phyloP scores from a whole-genome alignment of 2,888 invertebrate species.

The Alcis repandata region DNA sequence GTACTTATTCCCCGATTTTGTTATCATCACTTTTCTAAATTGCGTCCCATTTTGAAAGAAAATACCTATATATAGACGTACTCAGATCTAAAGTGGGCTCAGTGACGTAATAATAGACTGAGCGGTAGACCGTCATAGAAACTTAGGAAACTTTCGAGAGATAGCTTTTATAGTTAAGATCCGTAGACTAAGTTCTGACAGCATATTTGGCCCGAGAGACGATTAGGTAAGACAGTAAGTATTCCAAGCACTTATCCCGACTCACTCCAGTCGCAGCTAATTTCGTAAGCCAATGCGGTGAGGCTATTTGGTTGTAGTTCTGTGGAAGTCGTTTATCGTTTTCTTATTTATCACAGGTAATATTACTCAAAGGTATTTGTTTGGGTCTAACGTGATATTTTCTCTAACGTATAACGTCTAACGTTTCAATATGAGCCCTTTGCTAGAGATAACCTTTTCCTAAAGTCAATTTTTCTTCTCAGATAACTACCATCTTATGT shows the following conservation, averaged over 20 bases:
- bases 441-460: no score
- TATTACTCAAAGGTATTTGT: background rate
- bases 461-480: no score
- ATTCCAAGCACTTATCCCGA: slow-evolving; percentile 12
- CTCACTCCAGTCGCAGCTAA: slow-evolving; percentile 2
- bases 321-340: background rate
- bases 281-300: slow-evolving; percentile 7
- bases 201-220: slow-evolving; percentile 14
- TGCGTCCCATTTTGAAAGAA: no score
- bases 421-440: no score
- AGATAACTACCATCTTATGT: no score
- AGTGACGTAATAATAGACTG: background rate
- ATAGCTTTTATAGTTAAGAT: background rate
- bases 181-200: slow-evolving; percentile 23
- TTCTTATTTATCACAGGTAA: no score
- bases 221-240: slow-evolving; percentile 20
- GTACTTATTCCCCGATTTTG: no score
- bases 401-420: no score
- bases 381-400: no score
- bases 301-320: slow-evolving; percentile 4
- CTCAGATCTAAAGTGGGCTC: no score
- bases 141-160: slow-evolving; percentile 12
- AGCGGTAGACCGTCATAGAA: background rate
- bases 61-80: no score
- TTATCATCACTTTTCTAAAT: no score